Percentiles rank a stretch among this genome's conserved stretches.
Evolutionary conservation across 1,140 invertebrate species (phyloP).

Genomic region (Panagrolaimus sp.): DNA sequence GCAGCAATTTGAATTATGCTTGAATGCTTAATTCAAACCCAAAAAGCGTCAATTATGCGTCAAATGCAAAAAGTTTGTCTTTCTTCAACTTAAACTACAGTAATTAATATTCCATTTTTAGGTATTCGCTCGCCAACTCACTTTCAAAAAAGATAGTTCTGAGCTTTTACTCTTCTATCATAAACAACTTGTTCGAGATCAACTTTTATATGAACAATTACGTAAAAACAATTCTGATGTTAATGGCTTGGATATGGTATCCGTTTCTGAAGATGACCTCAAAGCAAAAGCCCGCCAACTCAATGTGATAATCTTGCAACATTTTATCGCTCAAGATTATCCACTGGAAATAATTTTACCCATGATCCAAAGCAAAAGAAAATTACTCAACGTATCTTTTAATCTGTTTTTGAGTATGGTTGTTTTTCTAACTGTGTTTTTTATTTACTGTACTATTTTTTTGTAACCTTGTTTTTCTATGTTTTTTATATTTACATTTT

Average conservation of each 20-base stretch:
- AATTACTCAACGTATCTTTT: conserved; percentile 69
- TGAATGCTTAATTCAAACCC: conserved; percentile 95
- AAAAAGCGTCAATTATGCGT: conserved; percentile 95
- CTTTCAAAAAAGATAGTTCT: conserved; percentile 89
- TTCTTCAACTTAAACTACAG: no score
- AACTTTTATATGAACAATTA: conserved; percentile 74
- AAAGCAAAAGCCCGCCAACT: conserved; percentile 85
- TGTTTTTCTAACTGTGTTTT: no score
- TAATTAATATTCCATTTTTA: no score
- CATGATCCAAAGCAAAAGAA: conserved; percentile 77
- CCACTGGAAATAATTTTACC: conserved; percentile 79
- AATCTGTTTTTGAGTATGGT: no score
- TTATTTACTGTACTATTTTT: no score
- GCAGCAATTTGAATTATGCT: conserved; percentile 86
- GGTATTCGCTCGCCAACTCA: conserved; percentile 85
- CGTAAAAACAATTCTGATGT: conserved; percentile 62
- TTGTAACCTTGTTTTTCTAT: no score
- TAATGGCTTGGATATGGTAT: conserved; percentile 66
- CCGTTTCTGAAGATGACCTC: conserved; percentile 85
- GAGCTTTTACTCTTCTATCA: conserved; percentile 91
- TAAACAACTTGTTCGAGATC: conserved; percentile 84
- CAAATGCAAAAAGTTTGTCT: conserved; percentile 77
- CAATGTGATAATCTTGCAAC: conserved; percentile 76
- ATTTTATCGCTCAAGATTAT: conserved; percentile 86
- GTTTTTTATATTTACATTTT: no score